Evolutionary conservation across 1,140 invertebrate genomes (phyloP), one percentile per base, ranked within the genome.

Genomic region (Portunus trituberculatus): DNA sequence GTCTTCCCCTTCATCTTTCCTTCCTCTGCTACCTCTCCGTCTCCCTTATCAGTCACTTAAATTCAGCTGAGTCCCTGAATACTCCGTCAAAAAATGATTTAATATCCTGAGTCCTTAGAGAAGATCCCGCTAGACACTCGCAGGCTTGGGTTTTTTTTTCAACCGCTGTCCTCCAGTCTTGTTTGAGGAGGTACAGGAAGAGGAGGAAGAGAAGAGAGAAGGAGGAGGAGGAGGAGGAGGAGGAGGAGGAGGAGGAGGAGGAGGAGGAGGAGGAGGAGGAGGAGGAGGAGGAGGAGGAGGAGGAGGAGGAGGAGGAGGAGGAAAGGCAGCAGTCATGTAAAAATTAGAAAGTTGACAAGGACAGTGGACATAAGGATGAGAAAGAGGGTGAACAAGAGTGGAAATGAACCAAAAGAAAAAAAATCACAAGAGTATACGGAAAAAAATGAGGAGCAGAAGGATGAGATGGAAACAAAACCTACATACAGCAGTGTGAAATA

Each of bases 31-130:
- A n/a, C 67, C 67, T 76, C 67, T 76, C 67, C 67, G 67, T 76
- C 67, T 76, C 67, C 67, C 67, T 76, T 76, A 76, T 76, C 67
- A 76, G 67, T n/a, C 67, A 76, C 67, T 76, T 76, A 76, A 76
- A 76, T 76, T 76, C 67, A 76, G 67, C 67, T 76, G 67, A 76
- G 67, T 76, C 67, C 67, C 20, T 25, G 67, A 76, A 76, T n/a
- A 76, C 67, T n/a, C 67, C n/a, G 67, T 76, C 67, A 76, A 76
- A 76, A 76, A 76, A 76, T 76, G 67, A 76, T 76, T 76, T 76
- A 76, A 76, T 76, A 76, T 76, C 67, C 67, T 76, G 67, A 76
- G 67, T 76, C 67, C 67, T 76, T 76, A 76, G 12, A n/a, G 67
- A 76, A 8, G 67, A 76, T 76, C 67, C 8, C 25, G 20, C 67